Evolutionary conservation across 2,113 vertebrate genomes (phyloP), one percentile per base, ranked within the genome.

Genomic region (Tyrannus savana): DNA sequence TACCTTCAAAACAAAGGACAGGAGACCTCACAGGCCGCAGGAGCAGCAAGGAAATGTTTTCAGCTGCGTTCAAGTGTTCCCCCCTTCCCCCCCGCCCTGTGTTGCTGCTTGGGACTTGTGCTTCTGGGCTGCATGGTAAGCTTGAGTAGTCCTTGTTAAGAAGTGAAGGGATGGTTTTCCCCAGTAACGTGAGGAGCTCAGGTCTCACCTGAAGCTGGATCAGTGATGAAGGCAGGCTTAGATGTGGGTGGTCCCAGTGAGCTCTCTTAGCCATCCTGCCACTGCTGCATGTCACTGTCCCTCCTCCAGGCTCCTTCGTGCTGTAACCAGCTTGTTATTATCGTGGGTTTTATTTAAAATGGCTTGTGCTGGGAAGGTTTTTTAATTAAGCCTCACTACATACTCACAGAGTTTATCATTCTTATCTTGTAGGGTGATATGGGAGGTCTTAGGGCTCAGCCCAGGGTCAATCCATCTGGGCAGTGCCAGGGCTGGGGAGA

Each of bases 41-140:
- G 17, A 83, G 12, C 1, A 2, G 7, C 31, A 25, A 52, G 12
- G 52, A 73, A 68, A 74, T 11, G 4, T 52, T 77, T 81, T 72
- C 73, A 56, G 14, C 39, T 64, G 17, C 0, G 0, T 60, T 72
- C 22, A n/a, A 15, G 64, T 63, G 14, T 27, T 68, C n/a, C n/a
- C n/a, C n/a, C n/a, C 56, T 16, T 2, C 6, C 2, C 5, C 23
- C 18, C 5, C 4, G 2, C 23, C 18, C 5, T 3, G 2, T 0
- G 4, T 18, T 33, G 39, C 33, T 89, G 41, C 79, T 56, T 39
- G 23, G 28, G 62, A 8, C 30, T 77, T 80, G n/a, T n/a, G n/a
- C 59, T 35, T 41, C 41, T 69, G 15, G 42, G 27, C 27, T 49
- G 62, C 11, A 4, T 1, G 10, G 18, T 75, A 62, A 35, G 39